Evolutionary conservation across 2,888 invertebrate genomes (phyloP), one percentile per base, ranked within the genome.

Genomic region (Drosophila mimica): DNA sequence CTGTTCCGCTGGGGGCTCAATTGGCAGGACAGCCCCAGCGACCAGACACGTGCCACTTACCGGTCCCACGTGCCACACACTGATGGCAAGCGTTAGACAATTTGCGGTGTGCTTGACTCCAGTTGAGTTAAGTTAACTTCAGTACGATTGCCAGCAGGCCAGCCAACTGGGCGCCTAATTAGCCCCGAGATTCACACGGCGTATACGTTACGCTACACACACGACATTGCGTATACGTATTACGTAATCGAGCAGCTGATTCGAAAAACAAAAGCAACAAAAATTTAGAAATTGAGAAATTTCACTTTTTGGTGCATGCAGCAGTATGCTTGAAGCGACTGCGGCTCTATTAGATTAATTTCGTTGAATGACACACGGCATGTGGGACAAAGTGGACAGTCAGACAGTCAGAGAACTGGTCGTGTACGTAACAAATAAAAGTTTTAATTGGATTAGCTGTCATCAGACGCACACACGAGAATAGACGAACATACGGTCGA

Each of bases 401-500:
- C 34, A 54, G 43, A 46, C 65, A 65, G 25, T 25, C 25, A 25
- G 57, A 64, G 67, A 70, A 71, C 67, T 60, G 78, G 60, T 80
- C 79, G 81, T 78, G 81, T 82, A 86, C 82, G 87, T 81, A 82
- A 83, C 84, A 89, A 87, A 89, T 89, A 89, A 89, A 91, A 91
- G 81, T 91, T 91, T 90, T 91, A 91, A 91, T 91, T 91, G 91
- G 91, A 91, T 91, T 91, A 91, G 86, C 85, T 91, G 79, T 87
- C 82, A 80, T 85, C 84, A 81, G 82, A 72, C 76, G 70, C 74
- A 77, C 76, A 60, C 79, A 76, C 76, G 66, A 60, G 60, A 57
- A 70, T 57, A 62, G 62, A 57, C 64, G 65, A 31, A 63, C 36
- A 56, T 25, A 28, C 61, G 34, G 46, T 46, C 25, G 46, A 46